Evolutionary conservation across 2,113 vertebrate genomes (phyloP).

Genomic region (Calypte anna): DNA sequence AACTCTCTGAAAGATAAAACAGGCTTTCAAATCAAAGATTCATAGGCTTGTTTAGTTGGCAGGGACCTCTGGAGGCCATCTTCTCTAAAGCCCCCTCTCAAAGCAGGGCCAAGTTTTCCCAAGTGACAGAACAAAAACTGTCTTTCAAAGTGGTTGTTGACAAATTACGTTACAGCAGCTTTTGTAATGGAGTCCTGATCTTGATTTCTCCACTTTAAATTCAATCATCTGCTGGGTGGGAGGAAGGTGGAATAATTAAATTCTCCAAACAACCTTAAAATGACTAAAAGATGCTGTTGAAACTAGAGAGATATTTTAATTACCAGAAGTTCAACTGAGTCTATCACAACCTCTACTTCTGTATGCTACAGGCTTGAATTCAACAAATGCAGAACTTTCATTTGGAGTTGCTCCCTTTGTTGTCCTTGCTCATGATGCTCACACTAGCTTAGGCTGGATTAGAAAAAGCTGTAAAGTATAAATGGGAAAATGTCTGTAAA

Average conservation of each 20-base stretch:
- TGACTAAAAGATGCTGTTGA: neutral
- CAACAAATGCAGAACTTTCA: neutral
- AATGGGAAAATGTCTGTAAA: neutral
- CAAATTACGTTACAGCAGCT: neutral
- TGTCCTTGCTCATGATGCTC: neutral
- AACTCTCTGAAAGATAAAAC: neutral
- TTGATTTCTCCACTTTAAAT: neutral
- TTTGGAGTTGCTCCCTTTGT: neutral
- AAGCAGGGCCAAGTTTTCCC: neutral
- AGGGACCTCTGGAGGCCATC: neutral
- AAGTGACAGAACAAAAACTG: neutral
- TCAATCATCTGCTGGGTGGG: neutral
- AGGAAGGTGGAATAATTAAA: neutral
- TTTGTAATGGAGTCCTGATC: neutral
- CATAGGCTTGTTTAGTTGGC: neutral
- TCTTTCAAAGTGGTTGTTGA: neutral
- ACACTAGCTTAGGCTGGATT: neutral
- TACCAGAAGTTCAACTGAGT: neutral
- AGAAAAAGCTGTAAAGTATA: neutral
- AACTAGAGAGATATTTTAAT: neutral
- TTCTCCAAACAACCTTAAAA: neutral
- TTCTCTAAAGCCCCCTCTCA: neutral
- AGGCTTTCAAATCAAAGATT: neutral
- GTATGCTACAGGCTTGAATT: neutral
- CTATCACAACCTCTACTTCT: neutral